Conservation (phyloP, 1,140 invertebrate genomes). For the Zaprionus taronus region DNA sequence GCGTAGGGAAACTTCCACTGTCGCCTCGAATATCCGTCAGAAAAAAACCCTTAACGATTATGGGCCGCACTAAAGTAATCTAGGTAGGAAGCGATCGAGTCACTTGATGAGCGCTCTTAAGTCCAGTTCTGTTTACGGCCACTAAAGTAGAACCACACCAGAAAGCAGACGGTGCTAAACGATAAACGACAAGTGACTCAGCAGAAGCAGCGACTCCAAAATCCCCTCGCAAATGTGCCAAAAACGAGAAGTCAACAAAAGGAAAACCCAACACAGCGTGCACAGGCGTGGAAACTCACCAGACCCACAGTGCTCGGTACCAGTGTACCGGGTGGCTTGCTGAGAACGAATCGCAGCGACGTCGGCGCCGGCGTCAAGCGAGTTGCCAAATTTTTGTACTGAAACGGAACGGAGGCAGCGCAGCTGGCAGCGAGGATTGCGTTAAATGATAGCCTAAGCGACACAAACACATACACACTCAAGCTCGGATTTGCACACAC, state of each 20-base stretch:
- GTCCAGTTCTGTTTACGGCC: constrained; percentile 34
- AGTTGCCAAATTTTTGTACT: constrained; percentile 40
- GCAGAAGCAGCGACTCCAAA: constrained; percentile 39
- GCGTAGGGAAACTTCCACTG: constrained; percentile 20
- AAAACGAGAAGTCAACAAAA: constrained; percentile 44
- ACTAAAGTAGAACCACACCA: constrained; percentile 40
- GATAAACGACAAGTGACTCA: constrained; percentile 42
- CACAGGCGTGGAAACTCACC: constrained; percentile 1
- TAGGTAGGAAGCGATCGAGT: constrained; percentile 38
- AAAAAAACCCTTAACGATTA: constrained; percentile 44
- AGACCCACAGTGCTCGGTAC: neutral
- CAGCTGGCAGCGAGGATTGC: constrained; percentile 44
- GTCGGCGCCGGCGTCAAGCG: constrained; percentile 13
- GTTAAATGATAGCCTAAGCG: constrained; percentile 35
- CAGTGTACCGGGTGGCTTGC: constrained; percentile 13
- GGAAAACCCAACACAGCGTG: constrained; percentile 51
- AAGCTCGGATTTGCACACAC: constrained; percentile 43
- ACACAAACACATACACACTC: constrained; percentile 18
- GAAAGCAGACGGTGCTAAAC: constrained; percentile 23
- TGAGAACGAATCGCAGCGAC: constrained; percentile 28
- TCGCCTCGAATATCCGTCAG: constrained; percentile 59
- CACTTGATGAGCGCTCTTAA: constrained; percentile 31
- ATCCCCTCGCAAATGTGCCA: constrained; percentile 27
- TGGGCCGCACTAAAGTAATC: constrained; percentile 21
- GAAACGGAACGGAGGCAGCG: constrained; percentile 8